Conservation (phyloP, 2,797 vertebrate species). For the Enteromius unitaeniatus region DNA sequence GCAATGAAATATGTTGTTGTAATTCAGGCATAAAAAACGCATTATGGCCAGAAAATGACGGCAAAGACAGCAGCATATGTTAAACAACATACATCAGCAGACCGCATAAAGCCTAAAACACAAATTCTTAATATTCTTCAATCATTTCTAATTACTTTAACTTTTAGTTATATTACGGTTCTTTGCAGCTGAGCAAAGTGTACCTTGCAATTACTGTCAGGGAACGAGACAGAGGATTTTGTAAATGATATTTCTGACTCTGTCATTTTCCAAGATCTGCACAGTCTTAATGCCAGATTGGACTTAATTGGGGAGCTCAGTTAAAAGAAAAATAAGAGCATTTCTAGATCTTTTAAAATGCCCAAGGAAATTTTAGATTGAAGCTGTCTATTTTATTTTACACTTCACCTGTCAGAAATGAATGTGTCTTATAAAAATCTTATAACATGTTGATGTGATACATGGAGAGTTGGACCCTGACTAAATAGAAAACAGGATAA, state of each 20-base stretch:
- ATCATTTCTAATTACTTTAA: constrained; percentile 18
- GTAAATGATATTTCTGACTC: constrained; percentile 14
- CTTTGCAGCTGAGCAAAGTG: constrained; percentile 25
- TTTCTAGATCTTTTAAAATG: background rate
- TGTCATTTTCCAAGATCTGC: too few species aligned
- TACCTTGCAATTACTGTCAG: constrained; percentile 45
- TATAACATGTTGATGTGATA: background rate
- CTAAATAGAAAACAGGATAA: background rate
- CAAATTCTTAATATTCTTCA: constrained; percentile 24
- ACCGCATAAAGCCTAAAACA: constrained; percentile 5
- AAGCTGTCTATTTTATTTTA: background rate
- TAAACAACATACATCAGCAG: background rate
- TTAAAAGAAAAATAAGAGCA: constrained; percentile 19
- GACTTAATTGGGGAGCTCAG: constrained; percentile 27
- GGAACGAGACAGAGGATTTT: constrained; percentile 7
- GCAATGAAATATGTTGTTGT: background rate
- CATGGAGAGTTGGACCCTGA: background rate
- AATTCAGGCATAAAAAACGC: constrained; percentile 7
- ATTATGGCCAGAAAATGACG: background rate
- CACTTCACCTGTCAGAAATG: background rate
- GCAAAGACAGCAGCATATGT: constrained; percentile 13
- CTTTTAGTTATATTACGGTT: background rate
- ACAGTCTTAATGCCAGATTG: constrained; percentile 6
- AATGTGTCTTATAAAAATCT: background rate
- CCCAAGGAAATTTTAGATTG: background rate